A percentile compares a stretch with the other conserved stretches of the same genome.
Conservation (phyloP, 2,888 invertebrate species). For the Galerucella pusilla region DNA sequence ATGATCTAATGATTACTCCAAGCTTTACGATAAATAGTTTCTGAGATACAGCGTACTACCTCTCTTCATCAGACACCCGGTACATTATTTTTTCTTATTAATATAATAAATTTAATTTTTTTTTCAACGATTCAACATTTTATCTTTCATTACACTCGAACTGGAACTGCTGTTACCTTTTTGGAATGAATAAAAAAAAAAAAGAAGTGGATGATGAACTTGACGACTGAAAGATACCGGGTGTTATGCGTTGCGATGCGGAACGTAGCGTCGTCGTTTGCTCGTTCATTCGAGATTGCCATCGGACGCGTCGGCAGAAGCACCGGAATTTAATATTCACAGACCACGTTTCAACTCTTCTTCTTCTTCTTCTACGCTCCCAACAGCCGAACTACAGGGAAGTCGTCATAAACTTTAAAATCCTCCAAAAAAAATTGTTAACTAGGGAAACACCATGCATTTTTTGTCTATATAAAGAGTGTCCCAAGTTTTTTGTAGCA, state of each 20-base stretch:
- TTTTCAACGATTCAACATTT: too few relatives aligned
- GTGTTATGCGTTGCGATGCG: neutral
- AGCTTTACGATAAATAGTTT: too few relatives aligned
- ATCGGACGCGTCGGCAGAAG: neutral
- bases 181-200: neutral
- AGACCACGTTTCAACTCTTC: conserved; percentile 26
- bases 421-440: neutral
- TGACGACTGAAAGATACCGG: neutral
- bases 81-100: too few relatives aligned
- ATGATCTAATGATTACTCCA: too few relatives aligned
- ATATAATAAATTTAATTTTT: too few relatives aligned
- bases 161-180: neutral
- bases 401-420: neutral
- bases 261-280: too few relatives aligned
- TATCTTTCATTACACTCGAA: too few relatives aligned
- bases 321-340: conserved; percentile 30
- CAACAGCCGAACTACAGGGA: conserved; percentile 11
- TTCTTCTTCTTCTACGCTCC: neutral
- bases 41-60: too few relatives aligned
- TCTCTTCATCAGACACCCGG: too few relatives aligned
- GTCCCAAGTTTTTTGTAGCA: too few relatives aligned
- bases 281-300: conserved; percentile 20
- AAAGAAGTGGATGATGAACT: conserved; percentile 1
- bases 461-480: too few relatives aligned
- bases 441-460: too few relatives aligned